These are phyloP conservation scores for Deilephila porcellus DNA, from an alignment of 2,888 invertebrate genomes.

Conservation along the genomic window DNA sequence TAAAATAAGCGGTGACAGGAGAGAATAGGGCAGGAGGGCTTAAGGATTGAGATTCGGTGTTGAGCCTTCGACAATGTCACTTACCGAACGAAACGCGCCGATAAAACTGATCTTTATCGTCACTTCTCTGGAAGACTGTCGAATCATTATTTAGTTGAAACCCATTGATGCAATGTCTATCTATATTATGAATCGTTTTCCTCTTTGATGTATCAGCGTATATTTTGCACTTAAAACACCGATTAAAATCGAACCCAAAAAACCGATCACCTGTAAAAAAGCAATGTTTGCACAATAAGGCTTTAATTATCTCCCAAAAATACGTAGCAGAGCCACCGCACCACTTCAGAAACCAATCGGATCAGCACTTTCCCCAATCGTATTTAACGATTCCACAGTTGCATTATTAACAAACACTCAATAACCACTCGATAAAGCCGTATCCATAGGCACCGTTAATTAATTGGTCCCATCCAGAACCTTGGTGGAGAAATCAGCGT, in stretches of 20 bases:
- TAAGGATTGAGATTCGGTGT: too few relatives aligned
- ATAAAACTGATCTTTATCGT: too few relatives aligned
- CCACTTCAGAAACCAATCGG: not conserved
- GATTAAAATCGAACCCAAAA: not conserved
- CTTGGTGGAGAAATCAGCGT: slow-evolving; percentile 66
- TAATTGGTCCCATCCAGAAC: slow-evolving; percentile 75
- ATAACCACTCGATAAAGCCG: slow-evolving; percentile 59
- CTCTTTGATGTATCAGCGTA: too few relatives aligned
- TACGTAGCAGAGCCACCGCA: not conserved
- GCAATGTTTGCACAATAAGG: not conserved
- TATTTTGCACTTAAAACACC: too few relatives aligned
- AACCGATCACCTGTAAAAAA: not conserved
- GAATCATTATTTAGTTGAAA: too few relatives aligned
- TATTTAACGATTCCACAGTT: slow-evolving; percentile 23
- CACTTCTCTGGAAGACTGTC: too few relatives aligned
- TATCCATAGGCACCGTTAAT: slow-evolving; percentile 69
- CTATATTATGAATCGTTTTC: too few relatives aligned
- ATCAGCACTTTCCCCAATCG: not conserved
- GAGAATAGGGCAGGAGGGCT: too few relatives aligned
- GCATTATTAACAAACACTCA: slow-evolving; percentile 32
- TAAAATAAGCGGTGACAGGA: too few relatives aligned
- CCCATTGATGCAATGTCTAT: too few relatives aligned
- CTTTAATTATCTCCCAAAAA: not conserved
- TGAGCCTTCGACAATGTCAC: too few relatives aligned
- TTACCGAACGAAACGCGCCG: too few relatives aligned